Evolutionary conservation across 2,113 vertebrate species (phyloP), one percentile per base, ranked within the genome.

Genomic region (Shinisaurus crocodilurus): DNA sequence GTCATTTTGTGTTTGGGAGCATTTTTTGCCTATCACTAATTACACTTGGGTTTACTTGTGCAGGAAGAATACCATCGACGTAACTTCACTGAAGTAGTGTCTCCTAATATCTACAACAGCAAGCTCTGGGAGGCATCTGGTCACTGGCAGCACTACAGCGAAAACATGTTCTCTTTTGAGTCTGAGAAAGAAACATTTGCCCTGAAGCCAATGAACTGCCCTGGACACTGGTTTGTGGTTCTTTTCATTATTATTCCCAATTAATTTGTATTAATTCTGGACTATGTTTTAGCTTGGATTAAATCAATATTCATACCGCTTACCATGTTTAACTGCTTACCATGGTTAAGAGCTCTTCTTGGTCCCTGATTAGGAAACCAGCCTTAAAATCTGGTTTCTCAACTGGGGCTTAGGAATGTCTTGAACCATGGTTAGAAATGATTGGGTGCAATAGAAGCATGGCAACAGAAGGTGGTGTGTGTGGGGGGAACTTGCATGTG

Each of bases 171-270:
- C 95, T 98, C 98, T 82, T 99, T 99, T 94, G 98, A 98, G 0
- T 92, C 99, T 0, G 99, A 99, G 90, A 98, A 98, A 88, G 99
- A 99, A 74, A 94, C 97, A 2, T 99, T 99, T 79, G 98, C 99
- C 6, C 98, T 99, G 13, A 99, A 99, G 91, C 98, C 99, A 1
- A 99, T 99, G 99, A 99, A 99, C 95, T 99, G 99, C 82, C 99
- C 99, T 0, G 99, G 98, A 85, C 99, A 99, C 93, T 99, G 99
- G 99, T 99, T 96, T 95, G 96, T 96, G 79, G 9, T 87, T 6
- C 82, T 6, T 88, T 0, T 6, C 45, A 50, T 72, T n/a, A n/a
- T 54, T 63, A 81, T 87, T 89, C 2, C 0, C n/a, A 37, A 50
- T 72, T 29, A 40, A 48, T 93, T 74, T 0, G 37, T 29, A 5